phyloP scores from a whole-genome alignment of 2,888 invertebrate species.

The Philhelius pedissequus region DNA sequence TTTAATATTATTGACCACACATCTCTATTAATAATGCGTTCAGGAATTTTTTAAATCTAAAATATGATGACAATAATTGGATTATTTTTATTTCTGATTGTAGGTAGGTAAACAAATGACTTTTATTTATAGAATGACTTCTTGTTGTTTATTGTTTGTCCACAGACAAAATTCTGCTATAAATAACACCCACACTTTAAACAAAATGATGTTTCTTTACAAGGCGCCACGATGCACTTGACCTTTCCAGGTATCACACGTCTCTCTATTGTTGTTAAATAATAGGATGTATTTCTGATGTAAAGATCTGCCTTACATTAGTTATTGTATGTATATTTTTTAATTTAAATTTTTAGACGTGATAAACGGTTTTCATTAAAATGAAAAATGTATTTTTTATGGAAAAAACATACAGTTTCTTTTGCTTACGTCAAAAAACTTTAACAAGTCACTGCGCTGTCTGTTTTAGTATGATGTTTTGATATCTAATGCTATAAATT shows the following conservation, averaged over 20 bases:
- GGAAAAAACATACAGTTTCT: neutral
- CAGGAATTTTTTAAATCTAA: slow-evolving; percentile 56
- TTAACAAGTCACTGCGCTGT: neutral
- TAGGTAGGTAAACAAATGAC: slow-evolving; percentile 64
- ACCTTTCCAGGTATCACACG: slow-evolving; percentile 36
- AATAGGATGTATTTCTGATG: neutral
- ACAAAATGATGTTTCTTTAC: neutral
- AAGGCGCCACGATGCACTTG: slow-evolving; percentile 46
- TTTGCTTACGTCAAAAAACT: neutral
- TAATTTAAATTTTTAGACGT: neutral
- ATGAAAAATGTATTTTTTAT: neutral
- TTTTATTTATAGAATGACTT: slow-evolving; percentile 64
- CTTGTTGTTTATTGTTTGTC: slow-evolving; percentile 45
- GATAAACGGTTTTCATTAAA: neutral
- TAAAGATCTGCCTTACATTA: neutral
- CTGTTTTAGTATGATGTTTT: too few species aligned
- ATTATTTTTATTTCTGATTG: slow-evolving; percentile 56
- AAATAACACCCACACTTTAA: slow-evolving; percentile 56
- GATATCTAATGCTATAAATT: too few species aligned
- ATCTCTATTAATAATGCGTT: slow-evolving; percentile 52
- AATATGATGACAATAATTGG: slow-evolving; percentile 59
- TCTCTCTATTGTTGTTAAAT: neutral
- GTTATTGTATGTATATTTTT: neutral
- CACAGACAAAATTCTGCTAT: slow-evolving; percentile 40
- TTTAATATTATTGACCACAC: slow-evolving; percentile 24